A percentile compares a stretch with the other conserved stretches of the same genome.
These are phyloP conservation scores for Pseudochaenichthys georgianus DNA, from an alignment of 2,797 vertebrate species.

Conservation along the genomic window DNA sequence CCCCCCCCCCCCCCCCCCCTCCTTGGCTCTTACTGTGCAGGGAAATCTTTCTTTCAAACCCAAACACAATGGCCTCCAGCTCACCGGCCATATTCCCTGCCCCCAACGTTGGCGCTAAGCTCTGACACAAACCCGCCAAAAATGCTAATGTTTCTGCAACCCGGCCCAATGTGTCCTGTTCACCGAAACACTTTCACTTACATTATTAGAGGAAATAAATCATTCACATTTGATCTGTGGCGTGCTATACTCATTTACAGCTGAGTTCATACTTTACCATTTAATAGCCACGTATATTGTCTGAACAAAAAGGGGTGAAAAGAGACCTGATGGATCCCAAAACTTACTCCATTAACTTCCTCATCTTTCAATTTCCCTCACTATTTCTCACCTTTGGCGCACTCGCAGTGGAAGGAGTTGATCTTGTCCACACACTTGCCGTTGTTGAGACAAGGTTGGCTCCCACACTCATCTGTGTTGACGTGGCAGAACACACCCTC, in stretches of 20 bases:
- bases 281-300: constrained; percentile 40
- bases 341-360: constrained; percentile 11
- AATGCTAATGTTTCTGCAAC: constrained; percentile 86
- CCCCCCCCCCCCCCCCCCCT: constrained; percentile 10
- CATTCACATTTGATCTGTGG: constrained; percentile 59
- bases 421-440: constrained; percentile 97
- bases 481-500: constrained; percentile 94
- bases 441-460: constrained; percentile 94
- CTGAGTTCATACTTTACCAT: constrained; percentile 65
- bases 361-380: constrained; percentile 15
- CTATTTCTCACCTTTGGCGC: constrained; percentile 90
- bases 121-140: constrained; percentile 89
- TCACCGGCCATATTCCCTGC: constrained; percentile 64
- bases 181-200: constrained; percentile 21
- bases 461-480: constrained; percentile 92
- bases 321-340: neutral
- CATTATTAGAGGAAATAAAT: constrained; percentile 56
- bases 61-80: constrained; percentile 69
- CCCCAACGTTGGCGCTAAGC: constrained; percentile 85
- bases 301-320: constrained; percentile 15
- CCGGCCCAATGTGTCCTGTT: constrained; percentile 36
- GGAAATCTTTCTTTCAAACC: constrained; percentile 76
- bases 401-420: constrained; percentile 96
- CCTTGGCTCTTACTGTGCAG: constrained; percentile 66
- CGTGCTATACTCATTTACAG: constrained; percentile 52